phyloP scores from a whole-genome alignment of 2,113 vertebrate genomes.

The Vombatus ursinus region DNA sequence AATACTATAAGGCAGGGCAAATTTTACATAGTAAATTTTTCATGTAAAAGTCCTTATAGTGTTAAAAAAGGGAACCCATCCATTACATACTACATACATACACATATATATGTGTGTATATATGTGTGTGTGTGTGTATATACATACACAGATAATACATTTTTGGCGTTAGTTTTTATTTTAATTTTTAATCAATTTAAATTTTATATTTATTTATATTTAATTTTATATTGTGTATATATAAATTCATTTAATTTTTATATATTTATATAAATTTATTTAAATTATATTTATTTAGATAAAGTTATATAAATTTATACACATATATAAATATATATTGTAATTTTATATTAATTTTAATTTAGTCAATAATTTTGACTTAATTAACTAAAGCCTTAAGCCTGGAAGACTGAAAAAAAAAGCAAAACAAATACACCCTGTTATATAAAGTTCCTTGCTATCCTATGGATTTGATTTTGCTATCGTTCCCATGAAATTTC shows the following conservation, averaged over 20 bases:
- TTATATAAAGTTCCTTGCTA: neutral
- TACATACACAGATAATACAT: no score
- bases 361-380: neutral
- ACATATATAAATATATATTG: no score
- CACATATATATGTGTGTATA: no score
- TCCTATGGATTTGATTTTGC: constrained; percentile 1
- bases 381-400: neutral
- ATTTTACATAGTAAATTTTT: neutral
- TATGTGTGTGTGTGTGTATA: no score
- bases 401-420: neutral
- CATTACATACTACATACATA: neutral
- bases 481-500: neutral
- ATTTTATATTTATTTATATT: no score
- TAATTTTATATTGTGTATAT: no score
- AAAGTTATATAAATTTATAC: no score
- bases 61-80: neutral
- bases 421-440: neutral
- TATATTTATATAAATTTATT: no score
- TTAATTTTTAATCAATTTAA: no score
- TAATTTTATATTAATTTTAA: neutral
- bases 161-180: neutral
- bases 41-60: neutral
- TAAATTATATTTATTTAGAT: no score
- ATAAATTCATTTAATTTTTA: no score
- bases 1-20: neutral